Conservation (phyloP, 2,888 invertebrate species). For the Thera obeliscata region DNA sequence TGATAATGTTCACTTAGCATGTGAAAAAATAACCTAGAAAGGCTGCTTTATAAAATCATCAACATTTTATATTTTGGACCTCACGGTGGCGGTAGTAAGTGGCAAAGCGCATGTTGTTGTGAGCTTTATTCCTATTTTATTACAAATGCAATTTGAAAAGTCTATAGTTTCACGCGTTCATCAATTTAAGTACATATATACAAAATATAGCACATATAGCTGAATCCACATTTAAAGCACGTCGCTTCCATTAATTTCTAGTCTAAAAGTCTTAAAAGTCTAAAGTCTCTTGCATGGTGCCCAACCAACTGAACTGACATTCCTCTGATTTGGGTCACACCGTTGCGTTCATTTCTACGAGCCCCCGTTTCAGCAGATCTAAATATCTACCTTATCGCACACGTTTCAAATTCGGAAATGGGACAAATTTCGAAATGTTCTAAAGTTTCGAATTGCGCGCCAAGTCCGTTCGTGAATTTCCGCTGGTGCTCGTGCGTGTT, state of each 20-base stretch:
- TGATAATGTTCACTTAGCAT: no score
- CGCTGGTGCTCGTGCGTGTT: slow-evolving; percentile 45
- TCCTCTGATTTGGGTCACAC: slow-evolving; percentile 16
- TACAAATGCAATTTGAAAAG: no score
- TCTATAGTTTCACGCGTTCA: no score
- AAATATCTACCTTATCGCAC: slow-evolving; percentile 26
- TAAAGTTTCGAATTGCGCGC: slow-evolving; percentile 55
- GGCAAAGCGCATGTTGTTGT: no score
- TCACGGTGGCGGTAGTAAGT: no score
- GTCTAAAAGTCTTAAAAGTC: neutral
- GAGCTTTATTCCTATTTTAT: no score
- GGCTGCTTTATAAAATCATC: no score
- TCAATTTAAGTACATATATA: no score
- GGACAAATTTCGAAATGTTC: slow-evolving; percentile 27
- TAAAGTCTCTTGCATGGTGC: neutral
- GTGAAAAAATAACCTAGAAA: no score
- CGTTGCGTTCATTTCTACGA: slow-evolving; percentile 5
- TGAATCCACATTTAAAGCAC: neutral
- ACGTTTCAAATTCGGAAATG: slow-evolving; percentile 34
- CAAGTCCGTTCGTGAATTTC: slow-evolving; percentile 39
- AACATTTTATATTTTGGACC: no score
- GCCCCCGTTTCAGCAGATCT: slow-evolving; percentile 10
- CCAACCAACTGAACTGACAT: slow-evolving; percentile 1
- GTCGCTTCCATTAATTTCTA: neutral
- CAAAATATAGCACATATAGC: neutral